phyloP scores from a whole-genome alignment of 1,140 invertebrate species.

The Phocides pigmalion region DNA sequence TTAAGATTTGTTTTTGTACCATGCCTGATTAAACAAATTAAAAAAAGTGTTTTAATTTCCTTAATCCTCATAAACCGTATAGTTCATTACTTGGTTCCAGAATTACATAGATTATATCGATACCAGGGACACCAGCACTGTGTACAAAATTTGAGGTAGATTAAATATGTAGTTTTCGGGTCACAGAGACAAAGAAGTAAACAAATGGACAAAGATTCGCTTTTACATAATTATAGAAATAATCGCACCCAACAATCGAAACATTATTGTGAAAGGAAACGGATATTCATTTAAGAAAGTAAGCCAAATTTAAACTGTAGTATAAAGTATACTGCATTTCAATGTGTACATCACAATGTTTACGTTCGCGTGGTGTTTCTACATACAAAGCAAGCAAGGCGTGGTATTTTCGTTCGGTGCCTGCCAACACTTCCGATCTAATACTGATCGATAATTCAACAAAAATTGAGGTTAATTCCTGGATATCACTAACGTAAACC shows the following conservation, averaged over 20 bases:
- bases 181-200: no score
- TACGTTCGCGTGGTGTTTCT: conserved; percentile 46
- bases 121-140: no score
- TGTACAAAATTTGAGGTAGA: no score
- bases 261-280: conserved; percentile 1
- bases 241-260: background rate
- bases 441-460: conserved; percentile 61
- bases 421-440: conserved; percentile 57
- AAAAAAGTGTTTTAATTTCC: no score
- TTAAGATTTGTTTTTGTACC: no score
- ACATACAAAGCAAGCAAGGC: conserved; percentile 52
- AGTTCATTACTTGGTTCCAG: no score
- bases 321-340: conserved; percentile 17
- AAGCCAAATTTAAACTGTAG: background rate
- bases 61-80: no score
- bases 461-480: conserved; percentile 75
- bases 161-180: no score
- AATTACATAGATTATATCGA: no score
- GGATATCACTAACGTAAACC: conserved; percentile 69
- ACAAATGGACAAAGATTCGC: no score
- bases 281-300: background rate
- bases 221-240: background rate
- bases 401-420: conserved; percentile 54
- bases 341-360: conserved; percentile 32
- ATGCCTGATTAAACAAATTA: no score